Percentiles rank a stretch among this genome's conserved stretches.
Conservation (phyloP, 1,140 invertebrate genomes). For the Doryteuthis pealeii region DNA sequence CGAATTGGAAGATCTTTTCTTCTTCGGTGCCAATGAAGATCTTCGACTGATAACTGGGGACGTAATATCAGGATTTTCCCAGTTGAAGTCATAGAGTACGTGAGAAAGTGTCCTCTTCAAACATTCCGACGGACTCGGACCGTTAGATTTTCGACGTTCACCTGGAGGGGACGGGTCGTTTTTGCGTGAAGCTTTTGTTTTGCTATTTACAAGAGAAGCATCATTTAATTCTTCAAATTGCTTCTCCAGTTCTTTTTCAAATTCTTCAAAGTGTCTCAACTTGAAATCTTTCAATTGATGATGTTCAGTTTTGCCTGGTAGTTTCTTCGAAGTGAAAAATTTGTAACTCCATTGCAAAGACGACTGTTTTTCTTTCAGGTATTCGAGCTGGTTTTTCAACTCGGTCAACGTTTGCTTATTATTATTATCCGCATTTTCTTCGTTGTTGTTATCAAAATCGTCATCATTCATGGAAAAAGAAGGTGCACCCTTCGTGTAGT, state of each 20-base stretch:
- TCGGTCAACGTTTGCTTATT: too few relatives aligned
- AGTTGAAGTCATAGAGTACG: constrained; percentile 39
- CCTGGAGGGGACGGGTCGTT: background rate
- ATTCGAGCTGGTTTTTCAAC: background rate
- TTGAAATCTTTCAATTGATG: constrained; percentile 39
- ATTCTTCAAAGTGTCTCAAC: constrained; percentile 43
- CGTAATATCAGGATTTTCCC: constrained; percentile 39
- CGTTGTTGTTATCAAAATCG: too few relatives aligned
- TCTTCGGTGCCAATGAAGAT: background rate
- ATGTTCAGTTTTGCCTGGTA: constrained; percentile 21
- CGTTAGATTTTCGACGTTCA: background rate
- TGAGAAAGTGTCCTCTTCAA: constrained; percentile 36
- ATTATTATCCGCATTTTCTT: too few relatives aligned
- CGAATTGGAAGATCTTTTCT: background rate
- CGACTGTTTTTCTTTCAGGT: constrained; percentile 10
- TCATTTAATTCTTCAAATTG: constrained; percentile 7
- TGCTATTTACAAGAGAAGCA: background rate
- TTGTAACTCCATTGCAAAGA: constrained; percentile 45
- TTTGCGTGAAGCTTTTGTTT: background rate
- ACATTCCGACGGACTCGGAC: constrained; percentile 20
- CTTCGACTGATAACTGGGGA: constrained; percentile 30
- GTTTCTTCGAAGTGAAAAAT: constrained; percentile 34
- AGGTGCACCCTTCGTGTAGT: background rate
- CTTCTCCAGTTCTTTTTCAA: constrained; percentile 40
- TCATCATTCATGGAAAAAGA: too few relatives aligned